phyloP scores from a whole-genome alignment of 1,140 invertebrate genomes.

The Bilobella aurantiaca region DNA sequence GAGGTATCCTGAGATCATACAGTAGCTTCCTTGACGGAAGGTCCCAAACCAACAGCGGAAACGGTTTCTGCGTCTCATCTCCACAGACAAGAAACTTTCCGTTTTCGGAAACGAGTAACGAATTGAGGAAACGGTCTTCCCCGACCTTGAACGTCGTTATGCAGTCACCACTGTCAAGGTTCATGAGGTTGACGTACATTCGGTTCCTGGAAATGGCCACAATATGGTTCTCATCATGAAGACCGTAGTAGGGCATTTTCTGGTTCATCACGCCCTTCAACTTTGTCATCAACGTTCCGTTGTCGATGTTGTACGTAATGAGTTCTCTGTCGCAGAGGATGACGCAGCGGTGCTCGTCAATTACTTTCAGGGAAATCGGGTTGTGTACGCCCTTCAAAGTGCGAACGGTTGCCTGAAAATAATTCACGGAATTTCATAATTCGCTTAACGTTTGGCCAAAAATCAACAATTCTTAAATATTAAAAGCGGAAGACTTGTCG shows the following conservation, averaged over 20 bases:
- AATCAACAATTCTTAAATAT: too few species aligned
- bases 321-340: slow-evolving; percentile 70
- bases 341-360: slow-evolving; percentile 60
- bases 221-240: slow-evolving; percentile 64
- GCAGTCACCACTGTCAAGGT: slow-evolving; percentile 66
- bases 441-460: too few species aligned
- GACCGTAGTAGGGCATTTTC: slow-evolving; percentile 77
- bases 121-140: slow-evolving; percentile 77
- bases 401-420: slow-evolving; percentile 49
- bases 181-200: slow-evolving; percentile 85
- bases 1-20: slow-evolving; percentile 74
- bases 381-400: slow-evolving; percentile 57
- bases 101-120: slow-evolving; percentile 71
- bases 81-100: slow-evolving; percentile 77
- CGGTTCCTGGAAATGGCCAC: slow-evolving; percentile 71
- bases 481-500: too few species aligned
- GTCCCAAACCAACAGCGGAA: slow-evolving; percentile 74
- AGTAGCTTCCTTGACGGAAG: slow-evolving; percentile 67
- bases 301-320: slow-evolving; percentile 63
- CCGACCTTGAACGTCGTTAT: slow-evolving; percentile 79
- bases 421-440: too few species aligned
- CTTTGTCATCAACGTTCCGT: slow-evolving; percentile 57
- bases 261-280: slow-evolving; percentile 75
- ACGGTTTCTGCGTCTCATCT: slow-evolving; percentile 82
- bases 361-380: slow-evolving; percentile 56